phyloP scores from a whole-genome alignment of 2,888 invertebrate species.

The Leistus spinibarbis region DNA sequence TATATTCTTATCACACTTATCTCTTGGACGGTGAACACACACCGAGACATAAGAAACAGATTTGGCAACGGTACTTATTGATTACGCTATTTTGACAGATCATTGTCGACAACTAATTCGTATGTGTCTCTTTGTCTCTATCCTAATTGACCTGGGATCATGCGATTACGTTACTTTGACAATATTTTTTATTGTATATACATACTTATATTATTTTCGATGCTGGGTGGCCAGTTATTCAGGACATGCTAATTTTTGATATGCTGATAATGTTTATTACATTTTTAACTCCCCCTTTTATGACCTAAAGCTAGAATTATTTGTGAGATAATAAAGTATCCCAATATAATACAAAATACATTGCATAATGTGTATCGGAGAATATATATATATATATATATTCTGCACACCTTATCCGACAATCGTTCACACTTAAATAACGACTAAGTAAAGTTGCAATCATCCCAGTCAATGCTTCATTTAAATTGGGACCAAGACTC shows the following conservation, averaged over 20 bases:
- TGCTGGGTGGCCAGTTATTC: background rate
- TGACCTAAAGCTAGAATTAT: too few species aligned
- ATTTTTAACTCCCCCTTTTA: too few species aligned
- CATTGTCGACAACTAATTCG: constrained; percentile 33
- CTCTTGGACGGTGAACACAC: background rate
- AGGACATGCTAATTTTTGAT: background rate
- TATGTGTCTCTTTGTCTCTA: constrained; percentile 25
- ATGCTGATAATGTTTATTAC: too few species aligned
- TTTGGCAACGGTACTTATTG: constrained; percentile 34
- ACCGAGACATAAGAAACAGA: background rate
- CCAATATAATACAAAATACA: too few species aligned
- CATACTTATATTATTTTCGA: background rate
- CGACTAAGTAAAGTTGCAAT: too few species aligned
- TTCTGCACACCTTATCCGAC: too few species aligned
- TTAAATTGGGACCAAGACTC: too few species aligned
- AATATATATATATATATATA: too few species aligned
- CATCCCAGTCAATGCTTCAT: too few species aligned
- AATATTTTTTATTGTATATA: background rate
- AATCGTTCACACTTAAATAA: too few species aligned
- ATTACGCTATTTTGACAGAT: constrained; percentile 34
- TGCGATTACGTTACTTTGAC: background rate
- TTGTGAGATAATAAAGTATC: too few species aligned
- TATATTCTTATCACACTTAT: background rate
- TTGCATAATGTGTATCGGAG: too few species aligned
- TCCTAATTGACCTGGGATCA: constrained; percentile 25